Base-by-base conservation (phyloP, 2,888 invertebrate species). In the Agrochola litura region DNA sequence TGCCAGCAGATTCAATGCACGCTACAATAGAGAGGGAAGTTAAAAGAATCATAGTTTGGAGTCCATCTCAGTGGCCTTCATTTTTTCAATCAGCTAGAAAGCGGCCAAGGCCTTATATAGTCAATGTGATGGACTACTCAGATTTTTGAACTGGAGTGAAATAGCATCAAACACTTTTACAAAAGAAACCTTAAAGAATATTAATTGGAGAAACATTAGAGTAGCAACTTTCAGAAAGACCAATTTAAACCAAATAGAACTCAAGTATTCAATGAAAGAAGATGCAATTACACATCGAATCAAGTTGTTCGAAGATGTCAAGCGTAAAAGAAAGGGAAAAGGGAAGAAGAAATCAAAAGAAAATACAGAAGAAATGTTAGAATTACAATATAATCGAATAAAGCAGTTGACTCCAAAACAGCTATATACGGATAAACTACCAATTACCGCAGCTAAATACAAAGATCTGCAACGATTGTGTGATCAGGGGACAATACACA, bases 1-100 rank as follows among this genome's bases (percentile, higher is more conserved):
- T 91, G 91, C 89, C 90, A 30, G 90, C 90, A 19, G 89, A 90
- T 76, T 80, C 71, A 25, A 79, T 86, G 75, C 87, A 87, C 73
- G 82, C 86, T 64, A 81, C 84, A n/a, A 89, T 88, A 25, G 88
- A 90, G 54, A 68, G 67, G 67, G 67, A 73, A 72, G 85, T 30
- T 76, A 67, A 68, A 88, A 84, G 73, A 68, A 68, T 68, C 64
- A 87, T 81, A 71, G 81, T 89, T 49, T 87, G 86, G 85, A 84
- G 84, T 49, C 49, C 16, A 49, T 49, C 88, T 10, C 86, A 90
- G 81, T 89, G 89, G 88, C 75, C 79, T 25, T 84, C 82, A 46
- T 76, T 75, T 49, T 49, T 49, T 49, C 65, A 85, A 79, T 63
- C 69, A 69, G 85, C 87, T 43, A 72, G 88, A 72, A 86, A 85